Evolutionary conservation across 2,113 vertebrate genomes (phyloP), one percentile per base, ranked within the genome.

Genomic region (Solea senegalensis): DNA sequence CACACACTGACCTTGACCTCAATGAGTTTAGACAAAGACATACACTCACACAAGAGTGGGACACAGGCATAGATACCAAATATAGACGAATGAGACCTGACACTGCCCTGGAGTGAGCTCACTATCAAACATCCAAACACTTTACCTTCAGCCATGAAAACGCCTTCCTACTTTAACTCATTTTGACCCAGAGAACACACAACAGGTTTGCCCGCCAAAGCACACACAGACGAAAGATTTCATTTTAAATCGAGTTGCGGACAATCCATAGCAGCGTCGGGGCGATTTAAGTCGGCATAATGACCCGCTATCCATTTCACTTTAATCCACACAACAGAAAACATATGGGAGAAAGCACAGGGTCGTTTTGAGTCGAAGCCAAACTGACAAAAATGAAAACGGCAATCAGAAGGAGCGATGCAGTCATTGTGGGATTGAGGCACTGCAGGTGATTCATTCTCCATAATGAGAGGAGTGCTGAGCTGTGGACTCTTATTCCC

Each of bases 301-400:
- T 82, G 81, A 72, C 72, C 65, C 13, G 3, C 46, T 61, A 66
- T 83, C 63, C 55, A 69, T 79, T 81, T 79, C 72, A 65, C 74
- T 76, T 74, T 63, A 65, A 76, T 79, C 56, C 54, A 52, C 26
- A 81, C 69, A 55, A 81, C 57, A 60, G 74, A 67, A 74, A 77
- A 65, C 69, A 76, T 48, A 61, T 85, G 48, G 5, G 45, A 14
- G 45, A 5, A 13, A 5, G 45, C n/a, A 9, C 2, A 3, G 45
- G 52, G 55, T 2, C n/a, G 27, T 12, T 40, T 40, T 41, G 72
- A 72, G 64, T 28, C 27, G 5, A 41, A 70, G 73, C 67, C 75
- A 84, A 73, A 73, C 45, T 16, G 76, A 78, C 55, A 16, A 74
- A 74, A 76, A 49, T 50, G 69, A 79, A 71, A 81, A 74, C 34